Percentiles rank a stretch among this genome's conserved stretches.
Evolutionary conservation across 2,888 invertebrate species (phyloP).

Genomic region (Carpatolechia fugitivella): DNA sequence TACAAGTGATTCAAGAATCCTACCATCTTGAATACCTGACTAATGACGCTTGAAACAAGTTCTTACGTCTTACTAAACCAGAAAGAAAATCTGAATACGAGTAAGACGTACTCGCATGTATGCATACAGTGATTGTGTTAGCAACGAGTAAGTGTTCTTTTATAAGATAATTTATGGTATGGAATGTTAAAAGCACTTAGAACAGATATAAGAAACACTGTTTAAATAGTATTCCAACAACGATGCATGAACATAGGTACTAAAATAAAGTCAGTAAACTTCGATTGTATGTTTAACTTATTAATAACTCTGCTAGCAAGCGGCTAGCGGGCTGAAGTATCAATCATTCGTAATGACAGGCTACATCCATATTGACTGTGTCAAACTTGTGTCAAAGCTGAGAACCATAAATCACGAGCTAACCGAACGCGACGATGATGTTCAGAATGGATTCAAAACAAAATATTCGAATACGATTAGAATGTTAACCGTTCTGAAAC

Average conservation of each 20-base stretch:
- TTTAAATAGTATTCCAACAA: too few relatives aligned
- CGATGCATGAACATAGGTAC: too few relatives aligned
- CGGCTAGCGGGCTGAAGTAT: constrained; percentile 31
- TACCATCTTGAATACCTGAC: not conserved
- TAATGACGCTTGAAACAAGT: not conserved
- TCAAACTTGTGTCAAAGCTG: constrained; percentile 32
- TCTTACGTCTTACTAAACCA: not conserved
- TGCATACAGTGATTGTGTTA: too few relatives aligned
- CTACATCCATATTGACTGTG: constrained; percentile 43
- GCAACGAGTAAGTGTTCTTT: too few relatives aligned
- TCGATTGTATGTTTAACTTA: not conserved
- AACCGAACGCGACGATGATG: constrained; percentile 1
- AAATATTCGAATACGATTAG: too few relatives aligned
- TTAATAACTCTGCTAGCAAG: constrained; percentile 5
- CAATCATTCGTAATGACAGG: constrained; percentile 54
- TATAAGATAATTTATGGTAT: too few relatives aligned
- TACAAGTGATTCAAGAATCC: not conserved
- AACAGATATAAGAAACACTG: too few relatives aligned
- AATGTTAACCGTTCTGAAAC: too few relatives aligned
- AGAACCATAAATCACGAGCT: constrained; percentile 49
- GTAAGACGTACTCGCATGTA: too few relatives aligned
- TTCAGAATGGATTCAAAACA: too few relatives aligned
- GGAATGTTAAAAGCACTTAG: too few relatives aligned
- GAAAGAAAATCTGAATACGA: not conserved
- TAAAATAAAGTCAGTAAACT: not conserved